These are phyloP conservation scores for Drosophila micromelanica DNA, from an alignment of 1,140 invertebrate genomes.

Conservation along the genomic window DNA sequence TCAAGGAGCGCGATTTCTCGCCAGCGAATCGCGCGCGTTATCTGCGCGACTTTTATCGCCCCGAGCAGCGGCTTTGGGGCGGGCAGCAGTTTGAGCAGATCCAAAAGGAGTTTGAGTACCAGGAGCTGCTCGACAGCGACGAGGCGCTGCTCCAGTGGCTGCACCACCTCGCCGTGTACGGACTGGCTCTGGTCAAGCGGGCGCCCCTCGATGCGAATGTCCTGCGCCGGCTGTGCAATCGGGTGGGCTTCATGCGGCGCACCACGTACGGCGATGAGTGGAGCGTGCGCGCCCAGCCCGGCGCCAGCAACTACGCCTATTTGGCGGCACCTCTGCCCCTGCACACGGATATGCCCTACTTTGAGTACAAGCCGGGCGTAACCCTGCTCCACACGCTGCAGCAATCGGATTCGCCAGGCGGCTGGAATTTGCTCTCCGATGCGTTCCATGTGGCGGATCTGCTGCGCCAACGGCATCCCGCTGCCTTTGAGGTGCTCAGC, in stretches of 20 bases:
- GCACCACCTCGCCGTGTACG: slow-evolving; percentile 86
- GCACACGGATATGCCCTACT: slow-evolving; percentile 90
- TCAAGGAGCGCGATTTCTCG: slow-evolving; percentile 87
- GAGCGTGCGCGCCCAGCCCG: slow-evolving; percentile 86
- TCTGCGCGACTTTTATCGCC: slow-evolving; percentile 85
- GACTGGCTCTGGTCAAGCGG: slow-evolving; percentile 86
- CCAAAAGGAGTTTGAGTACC: slow-evolving; percentile 85
- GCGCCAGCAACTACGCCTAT: slow-evolving; percentile 89
- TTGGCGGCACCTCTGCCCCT: slow-evolving; percentile 87
- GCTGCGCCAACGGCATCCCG: slow-evolving; percentile 85
- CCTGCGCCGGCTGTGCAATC: slow-evolving; percentile 85
- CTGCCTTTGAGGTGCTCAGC: slow-evolving; percentile 86
- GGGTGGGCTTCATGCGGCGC: slow-evolving; percentile 87
- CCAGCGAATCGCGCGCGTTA: slow-evolving; percentile 84
- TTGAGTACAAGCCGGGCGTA: slow-evolving; percentile 89
- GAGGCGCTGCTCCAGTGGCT: slow-evolving; percentile 86
- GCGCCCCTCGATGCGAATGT: slow-evolving; percentile 85
- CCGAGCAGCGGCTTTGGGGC: slow-evolving; percentile 85
- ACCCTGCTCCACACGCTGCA: slow-evolving; percentile 88
- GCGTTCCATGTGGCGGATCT: slow-evolving; percentile 86
- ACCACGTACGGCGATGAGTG: slow-evolving; percentile 88
- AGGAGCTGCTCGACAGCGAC: slow-evolving; percentile 85
- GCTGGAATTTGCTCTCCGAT: slow-evolving; percentile 87
- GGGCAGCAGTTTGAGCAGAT: slow-evolving; percentile 85
- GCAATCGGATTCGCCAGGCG: slow-evolving; percentile 87